Base-by-base conservation (phyloP, 2,888 invertebrate genomes). In the Itoplectis maculator region DNA sequence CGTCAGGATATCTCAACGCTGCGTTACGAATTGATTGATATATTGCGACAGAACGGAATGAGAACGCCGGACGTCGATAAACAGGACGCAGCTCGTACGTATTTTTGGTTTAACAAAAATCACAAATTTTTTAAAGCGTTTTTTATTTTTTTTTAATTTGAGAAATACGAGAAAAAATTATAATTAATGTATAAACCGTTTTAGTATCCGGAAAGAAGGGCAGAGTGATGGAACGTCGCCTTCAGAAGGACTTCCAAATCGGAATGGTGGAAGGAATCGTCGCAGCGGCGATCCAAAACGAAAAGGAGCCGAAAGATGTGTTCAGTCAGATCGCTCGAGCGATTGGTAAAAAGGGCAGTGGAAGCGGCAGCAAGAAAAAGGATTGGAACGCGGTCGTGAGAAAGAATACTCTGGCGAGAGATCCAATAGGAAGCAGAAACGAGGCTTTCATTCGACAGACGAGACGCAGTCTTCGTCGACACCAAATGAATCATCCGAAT, bases 1-100 rank as follows among this genome's bases (percentile, higher is more conserved):
- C 95, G 99, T 88, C 99, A 99, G 91, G 99, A 99, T 91, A 98
- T 99, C 84, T 98, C 98, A n/a, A 97, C 98, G 4, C 95, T 99
- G 86, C 95, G 98, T 84, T 99, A 96, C 92, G 99, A 99, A 91
- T 94, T 99, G 23, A 96, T 99, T 74, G 98, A 98, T 89, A 98
- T 99, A 88, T 95, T 99, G 11, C 95, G 95, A 75, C 96, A 96
- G 87, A 99, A 99, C 90, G 98, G 97, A 68, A 97, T 97, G 96
- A 95, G 95, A 85, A 97, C 97, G 0, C 97, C 97, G 0, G 94
- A 95, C 85, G 93, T 97, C 72, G 95, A 96, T 80, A 92, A 95
- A 86, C 94, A 96, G 90, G 95, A 97, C 87, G 93, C 94, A n/a
- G 94, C 95, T 81, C 93, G 96, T 96, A 91, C 88, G 90, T 83